Percentiles rank a stretch among this genome's conserved stretches.
Conservation (phyloP, 2,888 invertebrate species). For the Dryocosmus kuriphilus region DNA sequence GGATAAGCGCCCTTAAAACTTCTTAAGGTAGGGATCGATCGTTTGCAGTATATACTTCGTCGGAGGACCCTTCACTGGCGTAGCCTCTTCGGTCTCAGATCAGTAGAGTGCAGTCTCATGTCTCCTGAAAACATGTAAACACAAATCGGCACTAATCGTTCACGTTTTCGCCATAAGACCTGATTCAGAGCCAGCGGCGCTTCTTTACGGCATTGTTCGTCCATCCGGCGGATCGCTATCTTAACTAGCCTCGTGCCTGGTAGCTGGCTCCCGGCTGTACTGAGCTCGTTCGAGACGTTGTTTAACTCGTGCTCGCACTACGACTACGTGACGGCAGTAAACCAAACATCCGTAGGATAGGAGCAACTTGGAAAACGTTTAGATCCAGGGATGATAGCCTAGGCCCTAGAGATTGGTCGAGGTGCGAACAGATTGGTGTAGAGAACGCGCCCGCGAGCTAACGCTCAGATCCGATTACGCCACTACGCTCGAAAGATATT, state of each 20-base stretch:
- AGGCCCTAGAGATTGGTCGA: slow-evolving; percentile 48
- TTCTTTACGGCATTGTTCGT: slow-evolving; percentile 75
- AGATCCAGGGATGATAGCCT: slow-evolving; percentile 49
- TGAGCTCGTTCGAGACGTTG: slow-evolving; percentile 60
- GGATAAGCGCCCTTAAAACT: slow-evolving; percentile 51
- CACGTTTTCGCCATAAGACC: slow-evolving; percentile 76
- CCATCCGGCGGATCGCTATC: slow-evolving; percentile 73
- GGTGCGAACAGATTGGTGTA: slow-evolving; percentile 61
- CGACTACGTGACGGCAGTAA: slow-evolving; percentile 68
- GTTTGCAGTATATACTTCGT: not conserved
- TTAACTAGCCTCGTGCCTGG: slow-evolving; percentile 71
- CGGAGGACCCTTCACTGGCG: not conserved
- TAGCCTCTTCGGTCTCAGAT: not conserved
- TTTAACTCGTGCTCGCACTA: slow-evolving; percentile 60
- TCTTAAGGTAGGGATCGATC: not conserved
- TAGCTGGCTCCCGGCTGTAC: slow-evolving; percentile 57
- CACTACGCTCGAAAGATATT: slow-evolving; percentile 24
- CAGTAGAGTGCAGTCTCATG: slow-evolving; percentile 47
- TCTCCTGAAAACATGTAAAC: slow-evolving; percentile 67
- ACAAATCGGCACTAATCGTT: slow-evolving; percentile 75
- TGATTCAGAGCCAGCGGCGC: slow-evolving; percentile 70
- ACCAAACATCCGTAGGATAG: slow-evolving; percentile 63
- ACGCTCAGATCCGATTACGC: slow-evolving; percentile 35
- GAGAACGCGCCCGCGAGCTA: slow-evolving; percentile 32
- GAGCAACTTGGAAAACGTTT: slow-evolving; percentile 64